Evolutionary conservation across 2,113 vertebrate species (phyloP).

Genomic region (Polyodon spathula): DNA sequence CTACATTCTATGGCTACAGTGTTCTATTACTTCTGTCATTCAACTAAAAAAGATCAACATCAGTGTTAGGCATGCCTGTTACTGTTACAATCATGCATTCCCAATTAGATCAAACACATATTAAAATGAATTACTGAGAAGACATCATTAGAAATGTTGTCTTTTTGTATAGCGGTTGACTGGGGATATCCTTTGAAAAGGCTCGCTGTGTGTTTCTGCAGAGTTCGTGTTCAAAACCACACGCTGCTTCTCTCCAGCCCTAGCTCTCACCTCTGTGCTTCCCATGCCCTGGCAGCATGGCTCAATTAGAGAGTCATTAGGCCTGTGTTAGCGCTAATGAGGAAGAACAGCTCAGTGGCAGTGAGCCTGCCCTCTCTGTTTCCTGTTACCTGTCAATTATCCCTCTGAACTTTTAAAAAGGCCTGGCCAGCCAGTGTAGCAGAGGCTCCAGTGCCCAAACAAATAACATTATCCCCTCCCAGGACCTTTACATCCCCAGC

Average conservation of each 20-base stretch:
- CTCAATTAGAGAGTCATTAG: constrained; percentile 81
- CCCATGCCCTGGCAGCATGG: constrained; percentile 41
- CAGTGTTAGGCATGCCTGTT: no score
- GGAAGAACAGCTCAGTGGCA: constrained; percentile 24
- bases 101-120: no score
- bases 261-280: neutral
- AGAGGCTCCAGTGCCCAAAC: constrained; percentile 13
- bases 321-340: constrained; percentile 80
- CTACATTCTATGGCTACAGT: no score
- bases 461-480: constrained; percentile 12
- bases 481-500: constrained; percentile 16
- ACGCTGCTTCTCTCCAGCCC: constrained; percentile 1
- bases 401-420: constrained; percentile 16
- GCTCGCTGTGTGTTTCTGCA: no score
- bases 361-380: constrained; percentile 52
- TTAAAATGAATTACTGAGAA: constrained; percentile 1
- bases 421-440: constrained; percentile 6
- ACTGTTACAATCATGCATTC: no score
- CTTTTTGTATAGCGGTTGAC: no score
- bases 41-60: no score
- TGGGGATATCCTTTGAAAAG: no score
- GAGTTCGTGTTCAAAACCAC: neutral
- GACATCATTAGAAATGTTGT: constrained; percentile 22
- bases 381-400: constrained; percentile 58
- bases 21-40: no score